phyloP scores from a whole-genome alignment of 2,888 invertebrate species.

The Ganaspis brasiliensis region DNA sequence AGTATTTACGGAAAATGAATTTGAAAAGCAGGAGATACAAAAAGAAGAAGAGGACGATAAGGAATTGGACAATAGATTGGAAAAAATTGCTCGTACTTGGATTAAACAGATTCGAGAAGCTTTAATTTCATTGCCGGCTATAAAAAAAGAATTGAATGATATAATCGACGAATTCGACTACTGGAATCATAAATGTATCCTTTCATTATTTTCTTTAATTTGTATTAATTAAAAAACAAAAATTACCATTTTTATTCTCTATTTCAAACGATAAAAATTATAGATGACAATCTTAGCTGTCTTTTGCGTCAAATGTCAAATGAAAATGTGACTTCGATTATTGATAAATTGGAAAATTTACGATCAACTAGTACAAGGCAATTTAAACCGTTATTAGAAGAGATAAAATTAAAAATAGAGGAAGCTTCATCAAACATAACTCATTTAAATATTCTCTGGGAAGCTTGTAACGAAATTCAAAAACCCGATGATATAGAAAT shows the following conservation, averaged over 20 bases:
- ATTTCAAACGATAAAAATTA: too few relatives aligned
- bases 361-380: slow-evolving; percentile 73
- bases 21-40: slow-evolving; percentile 74
- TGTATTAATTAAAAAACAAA: slow-evolving; percentile 27
- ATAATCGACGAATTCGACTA: slow-evolving; percentile 77
- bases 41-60: slow-evolving; percentile 28
- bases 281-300: slow-evolving; percentile 77
- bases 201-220: not conserved
- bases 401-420: slow-evolving; percentile 70
- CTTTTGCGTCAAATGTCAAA: slow-evolving; percentile 74
- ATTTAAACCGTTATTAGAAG: slow-evolving; percentile 67
- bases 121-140: slow-evolving; percentile 74
- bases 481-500: slow-evolving; percentile 80
- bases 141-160: slow-evolving; percentile 65
- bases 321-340: slow-evolving; percentile 69
- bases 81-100: slow-evolving; percentile 80
- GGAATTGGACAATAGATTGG: slow-evolving; percentile 68
- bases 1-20: slow-evolving; percentile 15
- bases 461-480: slow-evolving; percentile 80
- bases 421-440: slow-evolving; percentile 82
- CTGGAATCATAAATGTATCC: slow-evolving; percentile 79
- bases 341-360: slow-evolving; percentile 70
- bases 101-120: slow-evolving; percentile 82
- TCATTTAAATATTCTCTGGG: slow-evolving; percentile 81
- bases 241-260: slow-evolving; percentile 34